These are phyloP conservation scores for Oligia fasciuncula DNA, from an alignment of 2,888 invertebrate species.

Conservation along the genomic window DNA sequence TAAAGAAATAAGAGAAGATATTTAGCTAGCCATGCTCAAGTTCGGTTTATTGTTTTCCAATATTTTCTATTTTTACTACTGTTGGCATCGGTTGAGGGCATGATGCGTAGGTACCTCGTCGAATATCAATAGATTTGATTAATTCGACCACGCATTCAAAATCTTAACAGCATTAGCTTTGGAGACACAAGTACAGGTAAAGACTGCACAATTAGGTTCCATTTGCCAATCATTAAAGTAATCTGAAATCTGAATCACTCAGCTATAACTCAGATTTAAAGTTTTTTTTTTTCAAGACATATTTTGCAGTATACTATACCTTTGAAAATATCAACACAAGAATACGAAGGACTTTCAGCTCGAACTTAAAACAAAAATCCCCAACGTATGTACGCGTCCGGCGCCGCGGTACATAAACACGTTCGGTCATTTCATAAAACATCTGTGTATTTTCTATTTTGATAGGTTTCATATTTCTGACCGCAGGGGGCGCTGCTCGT, in stretches of 20 bases:
- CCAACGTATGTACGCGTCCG: conserved; percentile 38
- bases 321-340: background rate
- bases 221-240: too few relatives aligned
- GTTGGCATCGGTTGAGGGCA: conserved; percentile 20
- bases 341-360: background rate
- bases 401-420: conserved; percentile 71
- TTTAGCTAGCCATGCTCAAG: conserved; percentile 9
- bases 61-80: conserved; percentile 50
- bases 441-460: conserved; percentile 77
- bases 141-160: too few relatives aligned
- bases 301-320: too few relatives aligned
- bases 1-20: background rate
- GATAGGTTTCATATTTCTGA: conserved; percentile 84
- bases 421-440: conserved; percentile 77
- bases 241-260: too few relatives aligned
- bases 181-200: too few relatives aligned
- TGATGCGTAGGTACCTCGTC: background rate
- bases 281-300: too few relatives aligned
- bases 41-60: conserved; percentile 43
- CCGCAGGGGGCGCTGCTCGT: conserved; percentile 78
- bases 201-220: too few relatives aligned
- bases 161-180: too few relatives aligned
- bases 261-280: too few relatives aligned
- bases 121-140: conserved; percentile 5
- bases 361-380: conserved; percentile 60